Conservation (phyloP, 2,888 invertebrate genomes). For the Phengaris arion region DNA sequence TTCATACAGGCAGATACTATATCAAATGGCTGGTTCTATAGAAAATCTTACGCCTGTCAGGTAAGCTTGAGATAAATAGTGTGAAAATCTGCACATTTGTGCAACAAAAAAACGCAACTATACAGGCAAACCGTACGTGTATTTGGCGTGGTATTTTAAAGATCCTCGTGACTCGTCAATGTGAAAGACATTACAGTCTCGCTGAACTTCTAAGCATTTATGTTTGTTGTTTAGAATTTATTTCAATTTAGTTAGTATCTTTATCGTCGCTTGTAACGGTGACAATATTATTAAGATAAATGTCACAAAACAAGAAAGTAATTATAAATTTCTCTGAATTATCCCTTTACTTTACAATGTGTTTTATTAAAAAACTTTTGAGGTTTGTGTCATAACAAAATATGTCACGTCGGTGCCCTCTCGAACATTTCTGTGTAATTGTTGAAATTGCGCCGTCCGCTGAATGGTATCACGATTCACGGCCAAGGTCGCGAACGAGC, state of each 20-base stretch:
- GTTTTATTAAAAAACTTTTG: not conserved
- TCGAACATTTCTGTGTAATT: conserved; percentile 66
- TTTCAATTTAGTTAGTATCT: not conserved
- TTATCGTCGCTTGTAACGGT: not conserved
- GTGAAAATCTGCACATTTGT: no score
- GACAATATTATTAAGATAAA: not conserved
- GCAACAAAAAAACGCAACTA: no score
- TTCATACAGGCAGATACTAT: not conserved
- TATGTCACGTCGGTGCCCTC: conserved; percentile 10
- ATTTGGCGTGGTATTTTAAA: not conserved
- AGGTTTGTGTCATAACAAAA: not conserved
- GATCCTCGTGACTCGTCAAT: conserved; percentile 2
- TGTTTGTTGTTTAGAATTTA: not conserved
- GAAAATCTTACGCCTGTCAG: not conserved
- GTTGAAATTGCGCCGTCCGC: conserved; percentile 64
- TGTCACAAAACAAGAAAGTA: not conserved
- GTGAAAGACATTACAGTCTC: conserved; percentile 3
- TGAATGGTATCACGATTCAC: conserved; percentile 69
- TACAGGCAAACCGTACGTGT: no score
- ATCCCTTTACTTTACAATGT: not conserved
- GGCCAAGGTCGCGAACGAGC: conserved; percentile 64
- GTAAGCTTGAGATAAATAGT: no score
- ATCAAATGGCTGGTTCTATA: not conserved
- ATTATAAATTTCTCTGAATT: not conserved
- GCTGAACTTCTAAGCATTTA: conserved; percentile 1